A percentile compares a stretch with the other conserved stretches of the same genome.
Evolutionary conservation across 2,113 vertebrate species (phyloP).

Genomic region (Tachysurus vachellii): DNA sequence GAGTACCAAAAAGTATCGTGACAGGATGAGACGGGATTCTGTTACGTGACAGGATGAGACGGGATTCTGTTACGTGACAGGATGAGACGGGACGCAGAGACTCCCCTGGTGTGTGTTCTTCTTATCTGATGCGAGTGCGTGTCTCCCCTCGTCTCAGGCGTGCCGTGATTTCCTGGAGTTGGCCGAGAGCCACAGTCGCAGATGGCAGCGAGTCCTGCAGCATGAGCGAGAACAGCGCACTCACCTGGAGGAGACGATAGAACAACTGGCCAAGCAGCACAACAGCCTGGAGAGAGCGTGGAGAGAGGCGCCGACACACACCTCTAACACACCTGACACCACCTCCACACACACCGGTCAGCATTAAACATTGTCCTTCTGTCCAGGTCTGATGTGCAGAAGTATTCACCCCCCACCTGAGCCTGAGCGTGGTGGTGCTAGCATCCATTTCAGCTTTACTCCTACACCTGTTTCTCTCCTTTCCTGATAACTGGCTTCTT

Average conservation of each 20-base stretch:
- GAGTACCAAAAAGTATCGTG: no score
- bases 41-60: no score
- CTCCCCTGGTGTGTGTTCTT: neutral
- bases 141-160: constrained; percentile 73
- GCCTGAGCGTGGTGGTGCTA: neutral
- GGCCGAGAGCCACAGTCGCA: constrained; percentile 89
- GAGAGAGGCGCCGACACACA: constrained; percentile 80
- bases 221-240: constrained; percentile 94
- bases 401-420: neutral
- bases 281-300: constrained; percentile 97
- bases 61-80: no score
- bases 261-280: constrained; percentile 97
- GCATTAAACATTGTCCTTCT: constrained; percentile 38
- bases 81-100: no score
- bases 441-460: neutral
- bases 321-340: constrained; percentile 64
- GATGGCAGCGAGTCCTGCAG: constrained; percentile 94
- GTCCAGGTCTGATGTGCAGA: neutral
- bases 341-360: constrained; percentile 79
- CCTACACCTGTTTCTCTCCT: neutral
- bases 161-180: constrained; percentile 96
- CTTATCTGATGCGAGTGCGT: neutral
- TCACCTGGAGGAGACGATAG: constrained; percentile 95
- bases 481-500: no score
- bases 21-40: no score